Evolutionary conservation across 2,797 vertebrate genomes (phyloP), one percentile per base, ranked within the genome.

Genomic region (Salmo trutta): DNA sequence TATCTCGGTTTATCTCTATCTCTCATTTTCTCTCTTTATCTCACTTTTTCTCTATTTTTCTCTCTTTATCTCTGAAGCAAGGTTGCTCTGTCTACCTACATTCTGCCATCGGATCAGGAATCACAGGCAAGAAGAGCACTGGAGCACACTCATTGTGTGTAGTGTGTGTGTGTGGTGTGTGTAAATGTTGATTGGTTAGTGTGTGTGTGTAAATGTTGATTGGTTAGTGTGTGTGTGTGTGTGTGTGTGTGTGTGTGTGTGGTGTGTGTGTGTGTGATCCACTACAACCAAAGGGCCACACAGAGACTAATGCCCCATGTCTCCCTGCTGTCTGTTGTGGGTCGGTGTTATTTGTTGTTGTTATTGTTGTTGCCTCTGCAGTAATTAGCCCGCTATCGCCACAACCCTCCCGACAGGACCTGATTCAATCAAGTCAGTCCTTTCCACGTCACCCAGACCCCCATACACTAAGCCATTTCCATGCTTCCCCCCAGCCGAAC

Each of bases 401-500:
- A 62, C 33, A 33, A n/a, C 77, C 41, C 3, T 84, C 83, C 74
- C 29, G 81, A 59, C 56, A 59, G 56, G 12, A 85, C 88, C n/a
- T 78, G 72, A 86, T 81, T 83, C 74, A 83, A 85, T 77, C 16
- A 73, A 83, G 66, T 62, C 74, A 81, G 64, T 36, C 19, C 77
- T 75, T n/a, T n/a, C 68, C n/a, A 29, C 68, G 74, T 80, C 64
- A 41, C 54, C 82, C n/a, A n/a, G 56, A 67, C 76, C 76, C 62
- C 47, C 79, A 80, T 89, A n/a, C 83, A 84, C 85, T n/a, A 90
- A 85, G 76, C 81, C 73, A 83, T 90, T 90, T 91, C n/a, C 85
- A 89, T 89, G 85, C 80, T 79, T 64, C 73, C n/a, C n/a, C n/a
- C n/a, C n/a, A n/a, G n/a, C n/a, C 81, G 80, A 90, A 86, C 84